Base-by-base conservation (phyloP, 2,888 invertebrate species). In the Synanthedon tipuliformis region DNA sequence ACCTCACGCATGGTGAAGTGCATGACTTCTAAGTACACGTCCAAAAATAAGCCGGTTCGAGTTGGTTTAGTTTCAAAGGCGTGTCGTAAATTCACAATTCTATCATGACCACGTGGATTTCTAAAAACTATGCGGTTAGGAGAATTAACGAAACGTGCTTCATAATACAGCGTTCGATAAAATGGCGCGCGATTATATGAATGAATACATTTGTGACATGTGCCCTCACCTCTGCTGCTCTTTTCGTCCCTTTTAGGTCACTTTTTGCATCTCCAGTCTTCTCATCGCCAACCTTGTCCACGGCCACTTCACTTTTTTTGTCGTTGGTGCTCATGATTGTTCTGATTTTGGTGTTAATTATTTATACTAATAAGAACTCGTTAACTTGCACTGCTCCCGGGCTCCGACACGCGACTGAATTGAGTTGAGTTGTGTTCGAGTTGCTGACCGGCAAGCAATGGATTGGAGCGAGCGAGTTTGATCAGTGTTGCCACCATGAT, bases 221-320 rank as follows among this genome's bases (percentile, higher is more conserved):
- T 86, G 79, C 74, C 91, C 93, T 92, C 87, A 94, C 94, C 92
- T 94, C 94, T 73, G 94, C 94, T 88, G 94, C 92, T 89, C 95
- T 92, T 89, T 95, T 95, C 78, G 93, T 93, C 88, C 94, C 94
- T 89, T 94, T 94, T 77, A 94, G 89, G 78, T 94, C 94, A 87
- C 93, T 92, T 89, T 94, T 94, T 55, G 92, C 90, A 78, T 94
- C 93, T 57, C 74, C 79, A 64, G 90, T 87, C 76, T 90, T 90
- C 88, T 94, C 93, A 75, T 94, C 94, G 77, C 93, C 94, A 78
- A 90, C 90, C 90, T 94, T 94, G 88, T 94, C 94, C 66, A 94
- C 93, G 71, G 93, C 93, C 86, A 94, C 94, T 89, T 94, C 94
- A 78, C 90, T 89, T 89, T 93, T 94, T 88, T 93, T 94, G 88